Evolutionary conservation across 2,888 invertebrate genomes (phyloP), one percentile per base, ranked within the genome.

Genomic region (Drosophila formosana): DNA sequence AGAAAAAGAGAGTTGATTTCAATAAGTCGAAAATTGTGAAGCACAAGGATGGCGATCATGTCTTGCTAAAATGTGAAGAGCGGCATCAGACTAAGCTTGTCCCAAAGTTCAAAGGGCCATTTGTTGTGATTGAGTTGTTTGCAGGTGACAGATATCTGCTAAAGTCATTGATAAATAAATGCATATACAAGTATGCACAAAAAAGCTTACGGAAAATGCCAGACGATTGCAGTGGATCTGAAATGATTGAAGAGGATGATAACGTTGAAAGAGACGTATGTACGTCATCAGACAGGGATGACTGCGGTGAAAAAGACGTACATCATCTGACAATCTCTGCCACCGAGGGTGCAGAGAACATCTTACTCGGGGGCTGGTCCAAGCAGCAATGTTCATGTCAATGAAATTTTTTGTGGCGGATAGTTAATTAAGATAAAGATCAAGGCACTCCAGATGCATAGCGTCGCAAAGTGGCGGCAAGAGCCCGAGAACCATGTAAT

Each of bases 391-490:
- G n/a, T 34, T 6, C 6, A 46, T 6, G 13, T 0, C 1, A 23
- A n/a, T 47, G 28, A 47, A 11, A 47, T 47, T 47, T 28, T 28
- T n/a, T 47, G 46, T 47, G n/a, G 46, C 13, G 26, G 46, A 47
- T n/a, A 7, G n/a, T 47, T 47, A 6, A 2, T 47, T 28, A 11
- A 11, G 43, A 45, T 18, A n/a, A 3, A n/a, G 46, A 28, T 46
- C 46, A 28, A 47, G 46, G 46, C 46, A 47, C 46, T 47, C 7
- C 46, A 28, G 2, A 7, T 47, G 46, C 46, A 47, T 28, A 47
- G 26, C 46, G 28, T 47, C 46, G 46, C 46, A 28, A n/a, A 28
- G 46, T 7, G 28, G n/a, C 46, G 28, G 28, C 46, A 47, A 47
- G n/a, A 47, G 5, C 46, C 28, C n/a, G 28, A 13, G n/a, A 47